These are phyloP conservation scores for Papilio xuthus DNA, from an alignment of 1,140 invertebrate genomes.

Conservation along the genomic window DNA sequence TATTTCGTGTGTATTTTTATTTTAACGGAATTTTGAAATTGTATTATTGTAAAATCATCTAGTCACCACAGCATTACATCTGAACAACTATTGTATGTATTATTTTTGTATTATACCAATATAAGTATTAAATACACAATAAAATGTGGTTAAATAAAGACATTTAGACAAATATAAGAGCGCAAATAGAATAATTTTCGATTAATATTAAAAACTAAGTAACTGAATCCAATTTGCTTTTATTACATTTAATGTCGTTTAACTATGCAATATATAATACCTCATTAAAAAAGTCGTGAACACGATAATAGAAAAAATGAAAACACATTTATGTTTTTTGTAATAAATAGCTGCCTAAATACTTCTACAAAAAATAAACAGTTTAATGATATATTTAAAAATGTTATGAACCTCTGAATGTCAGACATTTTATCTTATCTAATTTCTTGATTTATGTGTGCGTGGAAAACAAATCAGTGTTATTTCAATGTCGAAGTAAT, in stretches of 20 bases:
- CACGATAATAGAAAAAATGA: neutral
- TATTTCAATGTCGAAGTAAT: neutral
- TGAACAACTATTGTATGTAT: constrained; percentile 43
- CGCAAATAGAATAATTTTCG: constrained; percentile 31
- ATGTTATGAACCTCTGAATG: neutral
- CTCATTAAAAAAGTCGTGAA: neutral
- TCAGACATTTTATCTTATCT: neutral
- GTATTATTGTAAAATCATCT: constrained; percentile 54
- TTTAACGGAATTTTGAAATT: constrained; percentile 7
- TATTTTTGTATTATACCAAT: constrained; percentile 38
- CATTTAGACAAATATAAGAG: constrained; percentile 38
- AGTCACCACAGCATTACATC: constrained; percentile 72
- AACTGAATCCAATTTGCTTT: constrained; percentile 4
- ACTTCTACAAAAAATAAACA: too few relatives aligned
- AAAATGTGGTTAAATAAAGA: constrained; percentile 39
- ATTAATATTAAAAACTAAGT: neutral
- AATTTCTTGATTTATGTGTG: too few relatives aligned
- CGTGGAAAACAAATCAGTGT: neutral
- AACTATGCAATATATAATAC: neutral
- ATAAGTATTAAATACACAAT: constrained; percentile 38
- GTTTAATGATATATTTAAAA: neutral
- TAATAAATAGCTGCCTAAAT: too few relatives aligned
- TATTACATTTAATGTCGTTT: constrained; percentile 8
- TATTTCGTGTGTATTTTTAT: neutral
- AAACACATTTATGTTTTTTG: too few relatives aligned